These are phyloP conservation scores for Chlorops oryzae DNA, from an alignment of 1,140 invertebrate genomes.

Conservation along the genomic window DNA sequence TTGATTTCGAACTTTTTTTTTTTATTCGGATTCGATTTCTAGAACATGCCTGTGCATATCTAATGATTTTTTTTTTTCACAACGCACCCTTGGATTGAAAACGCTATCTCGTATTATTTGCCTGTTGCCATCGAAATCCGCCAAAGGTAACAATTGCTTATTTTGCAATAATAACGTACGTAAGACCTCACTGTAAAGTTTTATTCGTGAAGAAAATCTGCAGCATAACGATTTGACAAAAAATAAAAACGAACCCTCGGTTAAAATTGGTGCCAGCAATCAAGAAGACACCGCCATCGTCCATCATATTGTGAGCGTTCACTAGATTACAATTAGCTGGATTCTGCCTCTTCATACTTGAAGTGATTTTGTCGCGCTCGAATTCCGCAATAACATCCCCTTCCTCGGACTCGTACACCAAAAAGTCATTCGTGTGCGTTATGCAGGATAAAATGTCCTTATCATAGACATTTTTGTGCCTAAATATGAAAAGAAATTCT, in stretches of 20 bases:
- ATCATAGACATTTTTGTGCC: conserved; percentile 46
- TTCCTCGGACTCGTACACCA: conserved; percentile 63
- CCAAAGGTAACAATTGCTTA: conserved; percentile 51
- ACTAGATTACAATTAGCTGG: conserved; percentile 63
- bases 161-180: conserved; percentile 53
- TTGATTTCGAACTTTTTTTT: too few relatives aligned
- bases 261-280: conserved; percentile 58
- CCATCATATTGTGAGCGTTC: conserved; percentile 49
- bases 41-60: too few relatives aligned
- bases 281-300: conserved; percentile 51
- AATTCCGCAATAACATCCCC: conserved; percentile 54
- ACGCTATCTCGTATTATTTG: conserved; percentile 62
- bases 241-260: conserved; percentile 39
- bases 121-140: conserved; percentile 56
- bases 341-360: conserved; percentile 52
- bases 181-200: conserved; percentile 48
- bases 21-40: too few relatives aligned
- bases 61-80: neutral
- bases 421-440: conserved; percentile 65
- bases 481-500: conserved; percentile 1
- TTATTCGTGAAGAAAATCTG: neutral
- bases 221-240: neutral
- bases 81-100: conserved; percentile 52
- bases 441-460: conserved; percentile 56
- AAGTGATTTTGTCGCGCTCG: conserved; percentile 52